A percentile compares a stretch with the other conserved stretches of the same genome.
These are phyloP conservation scores for Andrena flavipes DNA, from an alignment of 2,888 invertebrate species.

Conservation along the genomic window DNA sequence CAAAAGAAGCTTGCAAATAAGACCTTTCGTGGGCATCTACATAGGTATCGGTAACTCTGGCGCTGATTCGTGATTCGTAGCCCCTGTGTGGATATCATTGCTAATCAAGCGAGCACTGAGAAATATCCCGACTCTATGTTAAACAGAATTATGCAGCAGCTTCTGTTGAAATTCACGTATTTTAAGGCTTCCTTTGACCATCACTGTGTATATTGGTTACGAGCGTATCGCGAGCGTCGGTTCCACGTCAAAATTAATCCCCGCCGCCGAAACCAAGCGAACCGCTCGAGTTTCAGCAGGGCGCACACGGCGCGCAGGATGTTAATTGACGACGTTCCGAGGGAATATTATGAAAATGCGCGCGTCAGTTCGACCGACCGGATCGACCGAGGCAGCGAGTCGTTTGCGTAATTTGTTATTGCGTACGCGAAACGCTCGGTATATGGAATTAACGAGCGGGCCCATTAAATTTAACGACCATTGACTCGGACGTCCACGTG, in stretches of 20 bases:
- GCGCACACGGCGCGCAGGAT: constrained; percentile 22
- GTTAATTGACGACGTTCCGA: constrained; percentile 48
- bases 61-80: background rate
- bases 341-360: constrained; percentile 67
- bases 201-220: constrained; percentile 12
- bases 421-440: constrained; percentile 69
- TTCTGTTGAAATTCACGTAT: background rate
- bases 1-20: background rate
- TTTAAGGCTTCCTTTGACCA: background rate
- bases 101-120: background rate
- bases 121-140: background rate
- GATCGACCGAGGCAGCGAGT: constrained; percentile 45
- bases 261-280: constrained; percentile 33
- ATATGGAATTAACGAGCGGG: constrained; percentile 72
- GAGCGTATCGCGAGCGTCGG: constrained; percentile 47
- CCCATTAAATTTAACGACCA: constrained; percentile 75
- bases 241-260: constrained; percentile 55
- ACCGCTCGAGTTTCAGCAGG: constrained; percentile 45
- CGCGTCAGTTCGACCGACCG: constrained; percentile 43
- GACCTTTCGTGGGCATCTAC: background rate
- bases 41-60: no score
- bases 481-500: constrained; percentile 69
- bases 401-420: constrained; percentile 75
- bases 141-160: background rate
- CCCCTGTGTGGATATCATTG: background rate